A percentile compares a stretch with the other conserved stretches of the same genome.
Evolutionary conservation across 2,888 invertebrate species (phyloP).

Genomic region (Caenorhabditis doughertyi): DNA sequence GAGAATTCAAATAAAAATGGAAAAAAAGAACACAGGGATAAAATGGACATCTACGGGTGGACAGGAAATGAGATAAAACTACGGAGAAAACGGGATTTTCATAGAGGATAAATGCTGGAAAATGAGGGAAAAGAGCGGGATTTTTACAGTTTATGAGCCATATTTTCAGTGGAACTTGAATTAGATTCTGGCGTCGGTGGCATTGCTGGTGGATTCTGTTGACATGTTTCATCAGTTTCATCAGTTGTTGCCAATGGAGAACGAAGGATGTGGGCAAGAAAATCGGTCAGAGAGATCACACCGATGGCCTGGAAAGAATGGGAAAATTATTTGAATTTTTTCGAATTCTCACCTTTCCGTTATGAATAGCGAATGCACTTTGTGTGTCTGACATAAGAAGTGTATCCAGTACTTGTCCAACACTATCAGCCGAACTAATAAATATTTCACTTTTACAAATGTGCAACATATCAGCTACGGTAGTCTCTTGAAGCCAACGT

Average conservation of each 20-base stretch:
- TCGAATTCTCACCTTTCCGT: slow-evolving; percentile 38
- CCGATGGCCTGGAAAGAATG: slow-evolving; percentile 55
- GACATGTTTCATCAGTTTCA: slow-evolving; percentile 22
- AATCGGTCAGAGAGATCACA: slow-evolving; percentile 61
- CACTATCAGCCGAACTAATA: slow-evolving; percentile 41
- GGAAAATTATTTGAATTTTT: neutral
- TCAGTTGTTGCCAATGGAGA: slow-evolving; percentile 32
- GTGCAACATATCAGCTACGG: slow-evolving; percentile 46
- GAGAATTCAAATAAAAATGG: neutral
- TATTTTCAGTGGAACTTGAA: slow-evolving; percentile 34
- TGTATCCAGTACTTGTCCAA: slow-evolving; percentile 49
- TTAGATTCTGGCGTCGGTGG: slow-evolving; percentile 47
- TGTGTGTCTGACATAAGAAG: slow-evolving; percentile 31
- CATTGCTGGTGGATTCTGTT: slow-evolving; percentile 22
- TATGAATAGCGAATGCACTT: slow-evolving; percentile 57
- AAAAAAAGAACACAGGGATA: slow-evolving; percentile 3
- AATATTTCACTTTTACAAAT: slow-evolving; percentile 41
- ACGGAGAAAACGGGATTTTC: slow-evolving; percentile 8
- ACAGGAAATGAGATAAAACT: neutral
- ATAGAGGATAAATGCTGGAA: neutral
- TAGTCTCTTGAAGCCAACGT: slow-evolving; percentile 48
- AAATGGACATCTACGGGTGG: neutral
- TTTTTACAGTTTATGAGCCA: slow-evolving; percentile 30
- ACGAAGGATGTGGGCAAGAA: slow-evolving; percentile 49
- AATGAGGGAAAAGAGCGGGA: neutral